Evolutionary conservation across 2,888 invertebrate species (phyloP).

Genomic region (Quadroppia sp.): DNA sequence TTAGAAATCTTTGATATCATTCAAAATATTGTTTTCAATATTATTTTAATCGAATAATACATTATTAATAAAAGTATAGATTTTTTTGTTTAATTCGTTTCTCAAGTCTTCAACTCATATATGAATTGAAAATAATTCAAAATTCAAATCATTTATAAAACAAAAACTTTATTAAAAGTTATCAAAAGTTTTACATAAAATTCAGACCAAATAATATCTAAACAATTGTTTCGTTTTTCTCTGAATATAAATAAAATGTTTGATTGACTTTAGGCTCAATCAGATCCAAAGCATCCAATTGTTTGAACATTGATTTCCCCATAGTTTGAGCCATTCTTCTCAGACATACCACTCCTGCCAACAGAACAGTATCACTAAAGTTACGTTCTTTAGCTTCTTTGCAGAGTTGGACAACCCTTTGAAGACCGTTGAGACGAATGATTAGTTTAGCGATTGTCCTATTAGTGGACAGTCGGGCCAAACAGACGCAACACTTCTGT

Average conservation of each 20-base stretch:
- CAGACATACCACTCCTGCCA: constrained; percentile 64
- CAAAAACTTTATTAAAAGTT: too few species aligned
- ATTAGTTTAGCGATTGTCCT: constrained; percentile 42
- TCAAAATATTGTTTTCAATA: too few species aligned
- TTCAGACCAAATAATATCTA: too few species aligned
- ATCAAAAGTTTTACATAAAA: too few species aligned
- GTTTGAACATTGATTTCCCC: constrained; percentile 54
- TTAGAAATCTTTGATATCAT: too few species aligned
- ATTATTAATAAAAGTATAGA: too few species aligned
- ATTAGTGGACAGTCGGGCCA: constrained; percentile 59
- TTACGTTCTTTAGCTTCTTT: constrained; percentile 62
- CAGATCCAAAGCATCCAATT: constrained; percentile 6
- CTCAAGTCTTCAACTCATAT: too few species aligned
- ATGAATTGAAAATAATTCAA: too few species aligned
- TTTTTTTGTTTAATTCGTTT: too few species aligned
- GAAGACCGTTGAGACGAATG: constrained; percentile 54
- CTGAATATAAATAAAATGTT: constrained; percentile 26
- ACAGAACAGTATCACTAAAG: constrained; percentile 64
- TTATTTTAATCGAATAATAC: too few species aligned
- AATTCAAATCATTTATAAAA: too few species aligned
- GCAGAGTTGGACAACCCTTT: constrained; percentile 62
- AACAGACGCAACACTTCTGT: constrained; percentile 75
- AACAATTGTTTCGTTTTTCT: constrained; percentile 14
- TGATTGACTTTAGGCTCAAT: constrained; percentile 17
- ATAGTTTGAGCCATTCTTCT: constrained; percentile 59